Evolutionary conservation across 2,797 vertebrate genomes (phyloP), one percentile per base, ranked within the genome.

Genomic region (Hephaestus fuliginosus): DNA sequence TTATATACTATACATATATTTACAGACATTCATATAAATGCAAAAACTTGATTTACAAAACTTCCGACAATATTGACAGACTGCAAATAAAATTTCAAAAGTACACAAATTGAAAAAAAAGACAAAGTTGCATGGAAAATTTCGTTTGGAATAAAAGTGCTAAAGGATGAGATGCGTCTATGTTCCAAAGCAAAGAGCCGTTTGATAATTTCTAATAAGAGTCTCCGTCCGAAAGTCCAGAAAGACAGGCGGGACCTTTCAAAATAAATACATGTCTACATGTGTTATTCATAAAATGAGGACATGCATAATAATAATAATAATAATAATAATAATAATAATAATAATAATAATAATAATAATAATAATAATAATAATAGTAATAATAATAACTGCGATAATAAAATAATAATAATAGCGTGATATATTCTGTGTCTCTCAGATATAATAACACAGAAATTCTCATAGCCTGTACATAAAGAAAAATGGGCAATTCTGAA

Each of bases 1-100:
- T 70, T 76, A 88, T 87, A 81, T 75, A 57, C 48, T 79, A 67
- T 70, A 55, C 78, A 77, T 74, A 87, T 86, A 90, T 89, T 74
- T 90, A 90, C 84, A 91, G 33, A 73, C 51, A 74, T 11, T 71
- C 22, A 82, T 63, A 74, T 12, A 60, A 85, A 78, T 58, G 57
- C 4, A 22, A 57, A 58, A 72, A 77, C 15, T 4, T 33, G 0
- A 61, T 70, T 65, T 70, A 73, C 48, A 78, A 83, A 14, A 82
- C 14, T 18, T 63, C 48, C 36, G 64, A 66, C 33, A 70, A 44
- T n/a, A 48, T 82, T 25, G 11, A 68, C 49, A 71, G 52, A 83
- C 20, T 61, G 53, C 5, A 69, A 65, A 71, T 20, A 3, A 82
- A n/a, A 81, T 56, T 46, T 46, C 2, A 56, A 65, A 66, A 49